phyloP scores from a whole-genome alignment of 1,140 invertebrate species.

The Stratiolaelaps scimitus region DNA sequence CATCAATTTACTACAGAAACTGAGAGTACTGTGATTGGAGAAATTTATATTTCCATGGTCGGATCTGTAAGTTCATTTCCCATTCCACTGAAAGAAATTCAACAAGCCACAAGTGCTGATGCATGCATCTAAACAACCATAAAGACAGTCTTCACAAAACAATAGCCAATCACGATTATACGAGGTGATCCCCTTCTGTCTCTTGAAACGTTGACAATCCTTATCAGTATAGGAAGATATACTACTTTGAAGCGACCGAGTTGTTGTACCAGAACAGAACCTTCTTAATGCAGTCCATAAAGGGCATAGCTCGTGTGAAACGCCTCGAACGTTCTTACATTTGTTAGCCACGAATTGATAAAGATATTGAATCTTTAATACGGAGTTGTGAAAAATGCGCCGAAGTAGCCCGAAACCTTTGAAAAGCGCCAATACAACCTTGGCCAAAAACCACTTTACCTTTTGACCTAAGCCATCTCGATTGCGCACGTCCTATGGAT shows the following conservation, averaged over 20 bases:
- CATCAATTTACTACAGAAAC: neutral
- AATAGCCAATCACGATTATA: neutral
- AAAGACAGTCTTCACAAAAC: neutral
- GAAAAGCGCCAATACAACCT: slow-evolving; percentile 33
- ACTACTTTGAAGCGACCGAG: slow-evolving; percentile 39
- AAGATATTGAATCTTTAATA: slow-evolving; percentile 39
- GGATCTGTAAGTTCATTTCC: neutral
- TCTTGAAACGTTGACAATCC: slow-evolving; percentile 1
- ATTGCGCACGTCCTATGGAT: slow-evolving; percentile 44
- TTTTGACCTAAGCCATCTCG: slow-evolving; percentile 44
- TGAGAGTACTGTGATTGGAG: neutral
- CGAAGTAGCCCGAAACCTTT: slow-evolving; percentile 34
- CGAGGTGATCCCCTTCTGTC: neutral
- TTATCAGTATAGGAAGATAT: slow-evolving; percentile 30
- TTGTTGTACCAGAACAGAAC: slow-evolving; percentile 37
- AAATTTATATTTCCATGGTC: neutral
- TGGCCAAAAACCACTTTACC: slow-evolving; percentile 41
- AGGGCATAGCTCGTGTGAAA: slow-evolving; percentile 43
- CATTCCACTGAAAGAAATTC: neutral
- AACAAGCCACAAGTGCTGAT: neutral
- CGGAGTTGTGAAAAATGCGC: slow-evolving; percentile 37
- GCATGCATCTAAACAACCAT: neutral
- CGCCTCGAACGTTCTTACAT: slow-evolving; percentile 39
- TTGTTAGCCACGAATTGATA: slow-evolving; percentile 44
- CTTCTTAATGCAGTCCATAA: slow-evolving; percentile 36